Conservation (phyloP, 2,113 vertebrate species). For the Barbus barbus region DNA sequence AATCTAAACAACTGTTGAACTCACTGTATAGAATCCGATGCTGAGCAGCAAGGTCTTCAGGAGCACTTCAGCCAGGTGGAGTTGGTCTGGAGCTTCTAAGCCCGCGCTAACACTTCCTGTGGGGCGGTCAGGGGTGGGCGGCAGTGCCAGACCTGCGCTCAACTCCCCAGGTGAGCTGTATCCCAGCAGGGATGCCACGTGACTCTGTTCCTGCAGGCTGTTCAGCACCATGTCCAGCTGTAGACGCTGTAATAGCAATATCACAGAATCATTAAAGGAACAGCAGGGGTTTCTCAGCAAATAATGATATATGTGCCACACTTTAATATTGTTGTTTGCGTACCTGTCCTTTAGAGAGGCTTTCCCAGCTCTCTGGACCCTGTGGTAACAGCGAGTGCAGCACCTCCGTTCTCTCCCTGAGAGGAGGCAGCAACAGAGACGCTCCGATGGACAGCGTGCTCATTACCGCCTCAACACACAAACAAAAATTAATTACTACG, state of each 20-base stretch:
- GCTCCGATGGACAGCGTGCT: slow-evolving; percentile 95
- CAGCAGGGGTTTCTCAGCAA: background rate
- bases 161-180: slow-evolving; percentile 78
- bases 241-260: slow-evolving; percentile 68
- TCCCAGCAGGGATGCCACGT: slow-evolving; percentile 78
- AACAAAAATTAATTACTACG: slow-evolving; percentile 16
- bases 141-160: slow-evolving; percentile 59
- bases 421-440: slow-evolving; percentile 92
- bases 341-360: slow-evolving; percentile 98
- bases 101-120: slow-evolving; percentile 61
- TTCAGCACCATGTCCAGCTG: slow-evolving; percentile 82
- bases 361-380: slow-evolving; percentile 95
- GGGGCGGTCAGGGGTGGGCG: slow-evolving; percentile 56
- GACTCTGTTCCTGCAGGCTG: slow-evolving; percentile 82
- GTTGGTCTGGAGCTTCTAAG: slow-evolving; percentile 68
- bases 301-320: background rate
- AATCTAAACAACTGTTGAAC: background rate
- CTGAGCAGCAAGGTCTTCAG: slow-evolving; percentile 80
- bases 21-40: slow-evolving; percentile 80
- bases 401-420: slow-evolving; percentile 94
- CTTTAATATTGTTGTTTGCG: slow-evolving; percentile 6
- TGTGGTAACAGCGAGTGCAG: slow-evolving; percentile 95
- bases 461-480: slow-evolving; percentile 85
- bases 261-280: background rate
- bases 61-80: slow-evolving; percentile 78